These are phyloP conservation scores for Tryphoninae sp. DNA, from an alignment of 2,888 invertebrate genomes.

Conservation along the genomic window DNA sequence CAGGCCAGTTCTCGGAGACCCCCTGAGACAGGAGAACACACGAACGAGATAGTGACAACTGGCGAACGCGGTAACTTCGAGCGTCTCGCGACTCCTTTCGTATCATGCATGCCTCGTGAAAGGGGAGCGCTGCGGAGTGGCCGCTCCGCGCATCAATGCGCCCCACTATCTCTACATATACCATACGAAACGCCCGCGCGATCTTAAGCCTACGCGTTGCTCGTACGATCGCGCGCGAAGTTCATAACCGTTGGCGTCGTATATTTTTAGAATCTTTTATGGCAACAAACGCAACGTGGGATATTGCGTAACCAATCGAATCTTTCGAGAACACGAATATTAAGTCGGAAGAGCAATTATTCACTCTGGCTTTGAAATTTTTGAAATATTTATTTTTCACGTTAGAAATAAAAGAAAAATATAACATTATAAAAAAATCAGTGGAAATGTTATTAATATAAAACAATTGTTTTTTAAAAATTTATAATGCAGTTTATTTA, in stretches of 20 bases:
- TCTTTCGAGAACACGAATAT: not conserved
- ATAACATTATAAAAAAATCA: not conserved
- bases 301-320: not conserved
- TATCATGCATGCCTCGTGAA: constrained; percentile 76
- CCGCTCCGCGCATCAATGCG: constrained; percentile 81
- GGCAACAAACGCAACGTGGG: constrained; percentile 1
- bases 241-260: not conserved
- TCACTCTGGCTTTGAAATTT: not conserved
- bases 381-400: not conserved
- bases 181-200: constrained; percentile 69
- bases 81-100: constrained; percentile 65
- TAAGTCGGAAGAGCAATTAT: not conserved
- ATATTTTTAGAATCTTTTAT: constrained; percentile 20
- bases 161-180: constrained; percentile 76
- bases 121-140: constrained; percentile 81
- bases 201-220: constrained; percentile 59
- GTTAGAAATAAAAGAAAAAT: not conserved
- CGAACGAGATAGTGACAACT: constrained; percentile 30
- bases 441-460: not conserved
- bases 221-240: not conserved
- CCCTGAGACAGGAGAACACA: constrained; percentile 71
- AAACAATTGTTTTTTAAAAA: too few species aligned
- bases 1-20: constrained; percentile 80
- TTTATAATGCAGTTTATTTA: too few species aligned
- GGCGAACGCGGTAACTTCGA: constrained; percentile 51